Percentiles rank a stretch among this genome's conserved stretches.
Conservation (phyloP, 2,797 vertebrate genomes). For the Sebastes glaucus region DNA sequence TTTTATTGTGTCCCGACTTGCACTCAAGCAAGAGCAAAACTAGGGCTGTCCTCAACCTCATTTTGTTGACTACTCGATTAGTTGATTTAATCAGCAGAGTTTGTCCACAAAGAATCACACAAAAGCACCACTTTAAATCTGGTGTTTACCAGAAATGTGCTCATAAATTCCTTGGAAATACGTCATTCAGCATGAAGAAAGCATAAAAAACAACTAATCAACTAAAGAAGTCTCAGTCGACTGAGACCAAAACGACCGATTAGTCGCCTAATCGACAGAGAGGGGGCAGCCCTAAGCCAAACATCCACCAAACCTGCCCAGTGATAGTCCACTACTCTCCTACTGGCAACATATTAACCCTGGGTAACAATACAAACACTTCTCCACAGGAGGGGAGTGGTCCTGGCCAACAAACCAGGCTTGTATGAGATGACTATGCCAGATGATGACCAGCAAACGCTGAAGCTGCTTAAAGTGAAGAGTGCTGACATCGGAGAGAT, state of each 20-base stretch:
- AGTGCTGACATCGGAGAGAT: constrained; percentile 84
- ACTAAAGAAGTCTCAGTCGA: no score
- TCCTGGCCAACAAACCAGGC: constrained; percentile 82
- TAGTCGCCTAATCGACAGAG: neutral
- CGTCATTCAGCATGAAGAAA: no score
- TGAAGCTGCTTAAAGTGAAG: constrained; percentile 86
- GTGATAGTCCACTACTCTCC: neutral
- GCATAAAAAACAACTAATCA: no score
- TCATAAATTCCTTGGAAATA: no score
- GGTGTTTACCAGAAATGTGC: no score
- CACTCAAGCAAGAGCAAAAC: neutral
- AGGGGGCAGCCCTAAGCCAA: no score
- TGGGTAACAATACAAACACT: neutral
- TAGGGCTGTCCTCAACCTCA: no score
- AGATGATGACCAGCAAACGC: constrained; percentile 92
- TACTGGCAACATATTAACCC: neutral
- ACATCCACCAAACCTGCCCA: neutral
- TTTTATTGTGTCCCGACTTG: neutral
- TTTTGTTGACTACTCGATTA: no score
- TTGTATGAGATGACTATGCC: constrained; percentile 90
- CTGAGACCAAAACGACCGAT: no score
- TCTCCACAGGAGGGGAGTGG: constrained; percentile 80
- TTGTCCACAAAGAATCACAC: no score
- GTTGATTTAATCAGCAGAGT: no score
- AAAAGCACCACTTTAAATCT: no score